These are phyloP conservation scores for Meiosimyza decipiens DNA, from an alignment of 2,888 invertebrate genomes.

Conservation along the genomic window DNA sequence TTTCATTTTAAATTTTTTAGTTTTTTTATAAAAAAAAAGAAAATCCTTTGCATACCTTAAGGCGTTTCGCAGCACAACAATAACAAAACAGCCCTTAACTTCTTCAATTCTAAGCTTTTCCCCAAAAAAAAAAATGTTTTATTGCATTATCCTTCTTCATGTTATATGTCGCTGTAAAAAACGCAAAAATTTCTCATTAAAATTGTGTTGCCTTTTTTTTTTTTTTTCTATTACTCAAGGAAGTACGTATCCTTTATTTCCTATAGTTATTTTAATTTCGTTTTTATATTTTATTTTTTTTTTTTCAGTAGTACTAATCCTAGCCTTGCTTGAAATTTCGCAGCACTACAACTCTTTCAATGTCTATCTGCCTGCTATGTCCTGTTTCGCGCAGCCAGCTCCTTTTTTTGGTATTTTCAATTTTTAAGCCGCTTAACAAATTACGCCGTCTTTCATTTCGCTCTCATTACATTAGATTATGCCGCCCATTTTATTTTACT, in stretches of 20 bases:
- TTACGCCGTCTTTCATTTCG: conserved; percentile 11
- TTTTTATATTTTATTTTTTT: not conserved
- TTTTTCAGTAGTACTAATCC: not conserved
- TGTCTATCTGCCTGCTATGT: not conserved
- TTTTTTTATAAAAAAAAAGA: no score
- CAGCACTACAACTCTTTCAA: no score
- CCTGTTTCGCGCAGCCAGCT: not conserved
- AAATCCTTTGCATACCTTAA: no score
- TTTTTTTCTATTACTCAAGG: not conserved
- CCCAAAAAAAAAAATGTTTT: no score
- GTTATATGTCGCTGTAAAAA: not conserved
- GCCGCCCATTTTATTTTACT: not conserved
- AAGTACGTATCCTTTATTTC: not conserved
- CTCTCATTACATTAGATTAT: not conserved
- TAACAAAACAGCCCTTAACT: no score
- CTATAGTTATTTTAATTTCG: not conserved
- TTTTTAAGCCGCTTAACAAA: conserved; percentile 19
- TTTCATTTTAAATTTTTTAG: no score
- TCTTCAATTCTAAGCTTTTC: no score
- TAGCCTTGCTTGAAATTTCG: no score
- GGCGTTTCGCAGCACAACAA: no score
- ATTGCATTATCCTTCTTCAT: no score
- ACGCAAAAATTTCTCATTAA: conserved; percentile 15
- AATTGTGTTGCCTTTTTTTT: conserved; percentile 17
- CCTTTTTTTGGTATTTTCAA: not conserved